Percentiles rank a stretch among this genome's conserved stretches.
These are phyloP conservation scores for Aldabrachelys gigantea DNA, from an alignment of 2,113 vertebrate genomes.

Conservation along the genomic window DNA sequence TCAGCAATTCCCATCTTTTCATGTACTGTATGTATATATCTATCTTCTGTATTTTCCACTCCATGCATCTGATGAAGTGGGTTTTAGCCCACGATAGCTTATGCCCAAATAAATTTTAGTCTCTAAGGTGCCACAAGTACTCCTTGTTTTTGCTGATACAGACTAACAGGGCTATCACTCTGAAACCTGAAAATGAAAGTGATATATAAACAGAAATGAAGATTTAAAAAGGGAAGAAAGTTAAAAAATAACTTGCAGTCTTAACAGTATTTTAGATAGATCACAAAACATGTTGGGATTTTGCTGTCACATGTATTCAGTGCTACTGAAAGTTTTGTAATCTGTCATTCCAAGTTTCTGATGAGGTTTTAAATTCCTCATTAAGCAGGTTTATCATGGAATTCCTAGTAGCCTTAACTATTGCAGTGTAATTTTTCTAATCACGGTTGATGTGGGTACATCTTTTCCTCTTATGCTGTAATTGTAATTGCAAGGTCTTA, in stretches of 20 bases:
- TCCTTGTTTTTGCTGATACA: too few relatives aligned
- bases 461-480: slow-evolving; percentile 29
- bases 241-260: background rate
- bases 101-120: too few relatives aligned
- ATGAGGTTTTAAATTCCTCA: slow-evolving; percentile 43
- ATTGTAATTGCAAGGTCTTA: slow-evolving; percentile 22
- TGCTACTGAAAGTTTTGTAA: background rate
- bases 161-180: too few relatives aligned
- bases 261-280: background rate
- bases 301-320: background rate
- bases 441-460: slow-evolving; percentile 38
- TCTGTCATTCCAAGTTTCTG: background rate
- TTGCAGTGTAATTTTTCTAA: slow-evolving; percentile 57
- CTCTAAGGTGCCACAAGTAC: too few relatives aligned
- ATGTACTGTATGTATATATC: too few relatives aligned
- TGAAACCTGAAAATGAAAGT: background rate
- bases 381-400: slow-evolving; percentile 56
- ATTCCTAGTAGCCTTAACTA: background rate
- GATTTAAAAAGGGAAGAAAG: too few relatives aligned
- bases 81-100: too few relatives aligned
- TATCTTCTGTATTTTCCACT: too few relatives aligned
- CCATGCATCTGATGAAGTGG: too few relatives aligned
- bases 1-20: too few relatives aligned
- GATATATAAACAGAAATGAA: background rate
- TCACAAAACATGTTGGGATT: too few relatives aligned